Percentiles rank a stretch among this genome's conserved stretches.
phyloP scores from a whole-genome alignment of 2,888 invertebrate genomes.

The Drosophila aldrichi region DNA sequence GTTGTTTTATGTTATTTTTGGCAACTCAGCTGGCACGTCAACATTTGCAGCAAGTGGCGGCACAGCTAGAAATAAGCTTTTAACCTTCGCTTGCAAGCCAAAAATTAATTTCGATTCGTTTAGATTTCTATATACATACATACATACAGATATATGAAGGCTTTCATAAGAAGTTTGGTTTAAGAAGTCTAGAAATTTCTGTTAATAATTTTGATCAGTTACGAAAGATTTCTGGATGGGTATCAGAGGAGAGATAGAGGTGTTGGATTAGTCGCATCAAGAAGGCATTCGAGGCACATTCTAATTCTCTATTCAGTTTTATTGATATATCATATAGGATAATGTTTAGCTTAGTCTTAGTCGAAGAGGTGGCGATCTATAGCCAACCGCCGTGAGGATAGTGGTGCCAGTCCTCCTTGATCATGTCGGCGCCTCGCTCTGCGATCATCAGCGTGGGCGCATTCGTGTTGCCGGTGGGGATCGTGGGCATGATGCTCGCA shows the following conservation, averaged over 20 bases:
- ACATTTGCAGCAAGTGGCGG: constrained; percentile 9
- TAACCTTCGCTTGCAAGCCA: constrained; percentile 12
- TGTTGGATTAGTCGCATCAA: not conserved
- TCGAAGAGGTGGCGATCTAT: not conserved
- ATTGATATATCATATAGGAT: not conserved
- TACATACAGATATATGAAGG: too few relatives aligned
- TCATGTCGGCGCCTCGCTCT: constrained; percentile 93
- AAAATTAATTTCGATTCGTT: constrained; percentile 2
- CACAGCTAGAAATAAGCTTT: not conserved
- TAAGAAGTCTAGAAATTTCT: too few relatives aligned
- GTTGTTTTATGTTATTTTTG: not conserved
- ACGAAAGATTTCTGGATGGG: not conserved
- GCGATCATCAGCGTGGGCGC: constrained; percentile 94
- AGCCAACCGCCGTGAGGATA: constrained; percentile 67
- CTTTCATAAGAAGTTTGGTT: too few relatives aligned
- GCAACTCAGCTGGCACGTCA: too few relatives aligned
- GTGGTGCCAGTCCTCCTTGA: constrained; percentile 89
- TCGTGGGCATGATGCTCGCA: constrained; percentile 93
- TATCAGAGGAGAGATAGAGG: not conserved
- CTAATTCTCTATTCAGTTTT: not conserved
- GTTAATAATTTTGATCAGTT: too few relatives aligned
- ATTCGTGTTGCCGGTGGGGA: constrained; percentile 92
- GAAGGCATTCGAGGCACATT: not conserved
- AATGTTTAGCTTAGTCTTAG: not conserved
- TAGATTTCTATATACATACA: too few relatives aligned